Evolutionary conservation across 2,888 invertebrate genomes (phyloP).

Genomic region (Carabus problematicus): DNA sequence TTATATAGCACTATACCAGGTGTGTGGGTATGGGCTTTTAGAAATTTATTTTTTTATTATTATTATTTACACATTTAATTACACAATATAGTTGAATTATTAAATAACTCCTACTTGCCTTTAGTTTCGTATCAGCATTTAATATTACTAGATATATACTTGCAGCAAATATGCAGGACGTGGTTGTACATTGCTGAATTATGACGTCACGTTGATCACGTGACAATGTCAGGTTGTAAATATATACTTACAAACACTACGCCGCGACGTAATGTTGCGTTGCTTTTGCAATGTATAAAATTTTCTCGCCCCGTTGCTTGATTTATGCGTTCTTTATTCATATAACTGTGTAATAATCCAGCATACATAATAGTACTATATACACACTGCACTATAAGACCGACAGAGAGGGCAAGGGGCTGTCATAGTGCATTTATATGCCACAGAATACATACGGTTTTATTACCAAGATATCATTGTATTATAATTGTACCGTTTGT

Average conservation of each 20-base stretch:
- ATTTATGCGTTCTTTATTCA: conserved; percentile 56
- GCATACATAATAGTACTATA: background rate
- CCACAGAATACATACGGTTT: conserved; percentile 18
- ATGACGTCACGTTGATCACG: conserved; percentile 57
- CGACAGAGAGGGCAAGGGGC: too few species aligned
- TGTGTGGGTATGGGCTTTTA: too few species aligned
- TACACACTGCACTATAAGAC: too few species aligned
- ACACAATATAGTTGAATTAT: too few species aligned
- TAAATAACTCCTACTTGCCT: too few species aligned
- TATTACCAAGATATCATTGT: conserved; percentile 20
- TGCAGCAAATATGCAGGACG: too few species aligned
- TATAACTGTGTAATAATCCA: conserved; percentile 56
- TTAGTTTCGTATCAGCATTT: too few species aligned
- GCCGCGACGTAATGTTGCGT: conserved; percentile 57
- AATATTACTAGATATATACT: too few species aligned
- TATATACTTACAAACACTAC: conserved; percentile 53
- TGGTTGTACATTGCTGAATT: too few species aligned
- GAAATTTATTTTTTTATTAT: too few species aligned
- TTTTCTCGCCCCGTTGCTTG: conserved; percentile 56
- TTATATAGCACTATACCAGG: too few species aligned
- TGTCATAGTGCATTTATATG: background rate
- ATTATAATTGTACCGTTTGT: conserved; percentile 10
- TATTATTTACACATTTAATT: too few species aligned
- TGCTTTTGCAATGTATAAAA: conserved; percentile 57
- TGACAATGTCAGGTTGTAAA: conserved; percentile 56